These are phyloP conservation scores for Chloebia gouldiae DNA, from an alignment of 2,113 vertebrate species.

Conservation along the genomic window DNA sequence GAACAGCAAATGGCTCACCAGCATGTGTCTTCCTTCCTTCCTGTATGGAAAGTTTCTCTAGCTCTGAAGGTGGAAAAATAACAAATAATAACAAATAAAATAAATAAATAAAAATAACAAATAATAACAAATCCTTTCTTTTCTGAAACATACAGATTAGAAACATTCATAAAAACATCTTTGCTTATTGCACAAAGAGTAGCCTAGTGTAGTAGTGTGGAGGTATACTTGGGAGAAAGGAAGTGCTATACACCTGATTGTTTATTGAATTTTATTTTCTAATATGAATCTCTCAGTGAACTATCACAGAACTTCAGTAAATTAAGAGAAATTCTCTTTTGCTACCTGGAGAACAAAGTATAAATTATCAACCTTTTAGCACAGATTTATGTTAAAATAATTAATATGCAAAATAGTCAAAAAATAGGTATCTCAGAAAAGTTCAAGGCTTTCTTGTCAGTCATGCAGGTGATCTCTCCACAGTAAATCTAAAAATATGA, in stretches of 20 bases:
- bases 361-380: not conserved
- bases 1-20: not conserved
- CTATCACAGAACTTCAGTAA: not conserved
- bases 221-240: not conserved
- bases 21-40: not conserved
- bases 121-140: not conserved
- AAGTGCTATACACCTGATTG: not conserved
- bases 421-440: not conserved
- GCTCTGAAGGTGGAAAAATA: not conserved
- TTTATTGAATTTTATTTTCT: not conserved
- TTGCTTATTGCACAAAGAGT: not conserved
- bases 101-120: no score
- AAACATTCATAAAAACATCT: not conserved
- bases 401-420: not conserved
- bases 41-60: not conserved
- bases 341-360: not conserved
- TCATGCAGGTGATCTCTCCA: not conserved
- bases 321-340: not conserved
- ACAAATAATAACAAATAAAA: not conserved
- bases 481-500: not conserved
- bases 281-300: not conserved
- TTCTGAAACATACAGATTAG: not conserved
- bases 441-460: not conserved
- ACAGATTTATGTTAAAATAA: not conserved
- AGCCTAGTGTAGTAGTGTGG: not conserved